Percentiles rank a stretch among this genome's conserved stretches.
phyloP scores from a whole-genome alignment of 1,140 invertebrate species.

The Temnothorax curvispinosus region DNA sequence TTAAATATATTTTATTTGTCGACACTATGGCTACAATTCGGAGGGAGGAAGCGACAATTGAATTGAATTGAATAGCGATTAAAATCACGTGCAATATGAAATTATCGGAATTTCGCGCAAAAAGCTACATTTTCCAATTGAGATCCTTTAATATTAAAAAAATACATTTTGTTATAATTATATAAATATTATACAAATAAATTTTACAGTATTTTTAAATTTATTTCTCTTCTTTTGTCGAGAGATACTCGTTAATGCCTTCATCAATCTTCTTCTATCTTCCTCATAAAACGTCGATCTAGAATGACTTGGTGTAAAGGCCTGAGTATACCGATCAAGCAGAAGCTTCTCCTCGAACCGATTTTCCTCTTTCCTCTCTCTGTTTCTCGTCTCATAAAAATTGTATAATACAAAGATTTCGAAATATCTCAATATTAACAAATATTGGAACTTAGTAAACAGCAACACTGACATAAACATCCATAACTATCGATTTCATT shows the following conservation, averaged over 20 bases:
- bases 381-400: neutral
- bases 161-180: neutral
- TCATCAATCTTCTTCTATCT: neutral
- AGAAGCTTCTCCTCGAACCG: too few species aligned
- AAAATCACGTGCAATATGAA: neutral
- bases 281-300: too few species aligned
- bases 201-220: neutral
- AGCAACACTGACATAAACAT: neutral
- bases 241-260: neutral
- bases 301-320: too few species aligned
- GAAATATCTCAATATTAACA: neutral
- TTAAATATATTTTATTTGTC: constrained; percentile 14
- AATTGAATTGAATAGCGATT: neutral
- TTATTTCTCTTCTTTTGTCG: neutral
- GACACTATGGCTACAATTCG: neutral
- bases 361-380: too few species aligned
- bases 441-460: neutral
- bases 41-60: neutral
- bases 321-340: too few species aligned
- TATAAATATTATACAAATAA: neutral
- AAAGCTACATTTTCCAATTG: neutral
- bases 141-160: neutral
- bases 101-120: neutral
- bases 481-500: neutral
- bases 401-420: neutral